Evolutionary conservation across 2,113 vertebrate genomes (phyloP).

Genomic region (Leucopsar rothschildi): DNA sequence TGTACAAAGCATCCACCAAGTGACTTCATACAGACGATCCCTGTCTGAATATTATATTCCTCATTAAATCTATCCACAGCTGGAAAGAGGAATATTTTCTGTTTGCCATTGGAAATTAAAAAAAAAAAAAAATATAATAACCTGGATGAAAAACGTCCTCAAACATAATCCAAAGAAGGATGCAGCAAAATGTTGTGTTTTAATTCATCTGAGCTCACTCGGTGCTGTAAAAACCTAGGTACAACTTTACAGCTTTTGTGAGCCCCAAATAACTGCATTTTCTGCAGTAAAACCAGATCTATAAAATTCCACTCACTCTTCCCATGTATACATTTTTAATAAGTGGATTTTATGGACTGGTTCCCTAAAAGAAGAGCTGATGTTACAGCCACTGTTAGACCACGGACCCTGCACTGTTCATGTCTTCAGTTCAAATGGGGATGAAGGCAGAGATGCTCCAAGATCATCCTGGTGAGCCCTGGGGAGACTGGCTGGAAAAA

Average conservation of each 20-base stretch:
- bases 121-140: constrained; percentile 1
- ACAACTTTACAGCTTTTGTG: constrained; percentile 30
- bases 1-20: constrained; percentile 37
- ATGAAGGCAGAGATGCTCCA: neutral
- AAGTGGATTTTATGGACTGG: constrained; percentile 8
- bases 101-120: constrained; percentile 41
- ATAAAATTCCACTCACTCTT: constrained; percentile 31
- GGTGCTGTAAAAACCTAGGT: constrained; percentile 7
- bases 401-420: neutral
- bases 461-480: neutral
- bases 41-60: constrained; percentile 54
- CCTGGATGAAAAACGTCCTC: constrained; percentile 25
- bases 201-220: constrained; percentile 36
- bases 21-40: constrained; percentile 23
- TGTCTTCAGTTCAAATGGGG: neutral
- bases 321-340: neutral
- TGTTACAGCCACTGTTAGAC: neutral
- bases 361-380: neutral
- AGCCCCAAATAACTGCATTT: constrained; percentile 19
- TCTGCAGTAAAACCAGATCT: constrained; percentile 32
- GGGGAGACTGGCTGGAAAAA: neutral
- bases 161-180: neutral
- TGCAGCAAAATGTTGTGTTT: constrained; percentile 23
- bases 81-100: constrained; percentile 6
- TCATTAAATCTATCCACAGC: constrained; percentile 62